Base-by-base conservation (phyloP, 2,888 invertebrate genomes). In the Oconnorella tubifera region DNA sequence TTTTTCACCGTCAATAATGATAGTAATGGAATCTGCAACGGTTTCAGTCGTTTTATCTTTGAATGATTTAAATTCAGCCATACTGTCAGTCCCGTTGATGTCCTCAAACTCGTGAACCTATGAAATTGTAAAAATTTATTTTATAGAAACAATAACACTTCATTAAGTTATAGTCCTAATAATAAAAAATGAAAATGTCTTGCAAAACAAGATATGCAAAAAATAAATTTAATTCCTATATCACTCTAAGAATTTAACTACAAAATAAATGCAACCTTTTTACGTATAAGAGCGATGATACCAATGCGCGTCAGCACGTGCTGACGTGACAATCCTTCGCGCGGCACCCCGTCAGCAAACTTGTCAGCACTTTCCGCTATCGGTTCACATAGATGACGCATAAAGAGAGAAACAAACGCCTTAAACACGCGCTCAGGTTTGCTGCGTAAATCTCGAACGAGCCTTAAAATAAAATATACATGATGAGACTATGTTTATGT, bases 271-370 rank as follows among this genome's bases (percentile, higher is more conserved):
- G 6, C 10, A 31, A 86, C 87, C 84, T 98, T 98, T 83, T 96
- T 97, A 62, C 96, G 86, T 62, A 98, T 96, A 33, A 98, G 84
- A 19, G 95, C 94, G 95, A 98, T 96, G 0, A 98, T 93, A 10
- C 98, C 98, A 70, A 99, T 96, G 71, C 98, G 86, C 0, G 96
- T 95, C 33, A 98, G 85, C 40, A 98, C 95, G 80, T 97, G 96
- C 77, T 97, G 96, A 3, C 96, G 85, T 59, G 94, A 94, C 3
- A 98, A 84, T 1, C 96, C 96, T 83, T 98, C 98, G 23, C 68
- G 56, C 2, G 74, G 74, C 23, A 74, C 72, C 1, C 73, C 74
- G 51, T 74, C 74, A 1, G 71, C 66, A 57, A 68, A 74, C 50
- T 63, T 71, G 58, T 70, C 68, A 0, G 68, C 63, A 29, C 65